A percentile compares a stretch with the other conserved stretches of the same genome.
Conservation (phyloP, 2,888 invertebrate species). For the Pardosa pseudoannulata region DNA sequence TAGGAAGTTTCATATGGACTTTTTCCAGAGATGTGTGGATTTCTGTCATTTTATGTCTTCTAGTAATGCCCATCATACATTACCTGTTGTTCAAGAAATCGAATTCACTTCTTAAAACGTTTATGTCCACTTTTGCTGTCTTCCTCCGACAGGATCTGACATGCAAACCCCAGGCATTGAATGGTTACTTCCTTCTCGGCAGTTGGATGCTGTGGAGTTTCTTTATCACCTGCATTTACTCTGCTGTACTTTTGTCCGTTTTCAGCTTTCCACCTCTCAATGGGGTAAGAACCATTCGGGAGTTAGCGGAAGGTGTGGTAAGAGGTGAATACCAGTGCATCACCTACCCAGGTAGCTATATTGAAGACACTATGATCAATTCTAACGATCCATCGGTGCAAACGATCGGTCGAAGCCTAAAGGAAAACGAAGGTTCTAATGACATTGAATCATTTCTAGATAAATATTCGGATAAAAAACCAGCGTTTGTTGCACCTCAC, state of each 20-base stretch:
- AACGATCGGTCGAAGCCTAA: background rate
- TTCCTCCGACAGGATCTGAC: background rate
- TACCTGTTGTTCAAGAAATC: background rate
- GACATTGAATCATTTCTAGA: background rate
- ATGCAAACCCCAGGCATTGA: background rate
- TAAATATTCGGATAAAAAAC: too few relatives aligned
- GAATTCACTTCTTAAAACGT: background rate
- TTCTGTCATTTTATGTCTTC: background rate
- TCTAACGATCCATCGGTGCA: background rate
- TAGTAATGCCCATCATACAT: background rate
- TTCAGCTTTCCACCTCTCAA: background rate
- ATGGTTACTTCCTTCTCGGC: background rate
- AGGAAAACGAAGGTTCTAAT: background rate
- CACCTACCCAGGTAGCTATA: background rate
- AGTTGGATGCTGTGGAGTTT: background rate
- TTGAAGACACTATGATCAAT: background rate
- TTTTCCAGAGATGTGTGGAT: background rate
- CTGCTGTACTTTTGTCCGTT: background rate
- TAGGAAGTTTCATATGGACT: background rate
- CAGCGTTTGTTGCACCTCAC: too few relatives aligned
- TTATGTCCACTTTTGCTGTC: background rate
- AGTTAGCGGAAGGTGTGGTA: background rate
- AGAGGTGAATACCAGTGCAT: background rate
- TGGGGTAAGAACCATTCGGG: background rate
- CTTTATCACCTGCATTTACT: background rate